Evolutionary conservation across 2,888 invertebrate genomes (phyloP).

Genomic region (Celastrina argiolus): DNA sequence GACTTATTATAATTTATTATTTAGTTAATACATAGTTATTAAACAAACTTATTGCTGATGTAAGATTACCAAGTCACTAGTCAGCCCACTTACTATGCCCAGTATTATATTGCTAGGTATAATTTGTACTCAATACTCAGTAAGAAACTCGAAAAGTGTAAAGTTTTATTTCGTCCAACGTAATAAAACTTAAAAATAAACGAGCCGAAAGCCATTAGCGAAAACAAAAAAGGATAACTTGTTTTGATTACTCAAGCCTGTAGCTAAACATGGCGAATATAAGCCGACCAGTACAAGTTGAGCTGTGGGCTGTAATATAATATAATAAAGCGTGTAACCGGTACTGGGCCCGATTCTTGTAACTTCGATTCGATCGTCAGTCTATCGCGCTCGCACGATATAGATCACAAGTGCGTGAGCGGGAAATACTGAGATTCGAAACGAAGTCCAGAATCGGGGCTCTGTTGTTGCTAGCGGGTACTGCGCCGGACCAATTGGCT

Average conservation of each 20-base stretch:
- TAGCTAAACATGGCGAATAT: not conserved
- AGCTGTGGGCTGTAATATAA: not conserved
- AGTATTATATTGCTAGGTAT: no score
- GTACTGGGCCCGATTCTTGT: no score
- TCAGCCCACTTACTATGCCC: no score
- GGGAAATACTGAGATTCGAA: no score
- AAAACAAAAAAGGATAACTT: constrained; percentile 15
- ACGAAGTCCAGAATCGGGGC: no score
- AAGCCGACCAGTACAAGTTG: not conserved
- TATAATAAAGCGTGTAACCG: not conserved
- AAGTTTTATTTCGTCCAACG: not conserved
- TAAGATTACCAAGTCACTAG: no score
- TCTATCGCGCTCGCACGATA: no score
- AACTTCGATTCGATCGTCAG: no score
- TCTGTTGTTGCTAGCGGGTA: constrained; percentile 10
- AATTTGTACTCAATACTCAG: not conserved
- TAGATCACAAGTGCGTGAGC: no score
- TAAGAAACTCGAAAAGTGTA: not conserved
- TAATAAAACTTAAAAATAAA: constrained; percentile 8
- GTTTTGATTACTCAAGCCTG: constrained; percentile 16
- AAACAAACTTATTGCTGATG: no score
- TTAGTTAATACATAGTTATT: no score
- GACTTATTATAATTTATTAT: no score
- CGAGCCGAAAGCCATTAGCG: constrained; percentile 15
- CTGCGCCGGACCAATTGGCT: not conserved